Evolutionary conservation across 2,113 vertebrate species (phyloP), one percentile per base, ranked within the genome.

Genomic region (Spizaetus ornatus): DNA sequence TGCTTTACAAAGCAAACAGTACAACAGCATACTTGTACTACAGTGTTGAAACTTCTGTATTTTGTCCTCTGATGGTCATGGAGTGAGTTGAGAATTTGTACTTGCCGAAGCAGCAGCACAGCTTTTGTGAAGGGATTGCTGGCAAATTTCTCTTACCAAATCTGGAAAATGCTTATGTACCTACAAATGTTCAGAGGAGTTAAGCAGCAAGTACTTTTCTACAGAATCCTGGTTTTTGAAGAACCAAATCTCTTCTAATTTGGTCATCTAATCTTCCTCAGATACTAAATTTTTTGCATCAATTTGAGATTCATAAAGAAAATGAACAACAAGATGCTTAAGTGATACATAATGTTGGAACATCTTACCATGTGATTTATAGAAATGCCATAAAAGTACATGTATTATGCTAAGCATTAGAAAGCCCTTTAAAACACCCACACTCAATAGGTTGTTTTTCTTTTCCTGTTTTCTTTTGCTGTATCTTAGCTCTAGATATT

Each of bases 381-480:
- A 85, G 84, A 89, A 93, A 96, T 85, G 86, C n/a, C 78, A 95
- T 40, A 52, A 59, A 79, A 93, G 62, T 23, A 3, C 16, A 66
- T 26, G 27, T 22, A 29, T 79, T 63, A 66, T 85, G 36, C 50
- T 42, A 72, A 87, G 74, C 50, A 65, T 82, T 88, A 66, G 66
- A 79, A 89, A 93, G 86, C 62, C 62, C 55, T 96, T 94, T 70
- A 80, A 82, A 94, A 93, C 89, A 90, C 95, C 91, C 93, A 95
- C 84, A 32, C 83, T 71, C 69, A 62, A 86, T 56, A 78, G 56
- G 88, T 79, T 95, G 77, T 61, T 91, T 86, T 92, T 83, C 26
- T 66, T 17, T 25, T 61, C 61, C 19, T 92, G 29, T 86, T 96
- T 88, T 79, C 52, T 92, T 92, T 27, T 78, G 26, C 61, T 81